phyloP scores from a whole-genome alignment of 2,797 vertebrate genomes.

The Malurus leucopterus region DNA sequence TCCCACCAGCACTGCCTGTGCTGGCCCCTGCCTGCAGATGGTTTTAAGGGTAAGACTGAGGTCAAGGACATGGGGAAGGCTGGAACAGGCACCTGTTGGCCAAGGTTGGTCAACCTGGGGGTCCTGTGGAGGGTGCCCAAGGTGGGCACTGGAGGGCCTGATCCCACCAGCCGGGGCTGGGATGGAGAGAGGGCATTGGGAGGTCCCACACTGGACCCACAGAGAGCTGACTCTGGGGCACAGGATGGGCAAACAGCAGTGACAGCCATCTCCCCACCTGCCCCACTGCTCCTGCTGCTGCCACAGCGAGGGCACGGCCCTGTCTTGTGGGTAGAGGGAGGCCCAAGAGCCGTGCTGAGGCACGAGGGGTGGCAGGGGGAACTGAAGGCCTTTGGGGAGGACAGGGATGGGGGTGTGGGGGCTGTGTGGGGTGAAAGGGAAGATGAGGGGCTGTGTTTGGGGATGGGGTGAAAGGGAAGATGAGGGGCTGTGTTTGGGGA shows the following conservation, averaged over 20 bases:
- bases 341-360: rapidly evolving
- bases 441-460: no score
- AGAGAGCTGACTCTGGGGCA: neutral
- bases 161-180: neutral
- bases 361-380: rapidly evolving
- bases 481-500: no score
- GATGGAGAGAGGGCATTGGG: rapidly evolving
- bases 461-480: neutral
- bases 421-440: neutral
- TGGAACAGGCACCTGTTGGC: rapidly evolving
- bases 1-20: rapidly evolving
- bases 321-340: neutral
- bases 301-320: rapidly evolving
- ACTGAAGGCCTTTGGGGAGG: neutral
- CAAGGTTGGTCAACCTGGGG: neutral
- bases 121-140: neutral
- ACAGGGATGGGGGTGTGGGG: no score
- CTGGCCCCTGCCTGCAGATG: neutral
- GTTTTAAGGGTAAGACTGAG: neutral
- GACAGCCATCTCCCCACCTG: neutral
- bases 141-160: neutral
- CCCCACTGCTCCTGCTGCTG: neutral
- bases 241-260: rapidly evolving
- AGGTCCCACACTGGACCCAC: rapidly evolving
- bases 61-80: neutral